Base-by-base conservation (phyloP, 2,797 vertebrate genomes). In the Prunella strophiata region DNA sequence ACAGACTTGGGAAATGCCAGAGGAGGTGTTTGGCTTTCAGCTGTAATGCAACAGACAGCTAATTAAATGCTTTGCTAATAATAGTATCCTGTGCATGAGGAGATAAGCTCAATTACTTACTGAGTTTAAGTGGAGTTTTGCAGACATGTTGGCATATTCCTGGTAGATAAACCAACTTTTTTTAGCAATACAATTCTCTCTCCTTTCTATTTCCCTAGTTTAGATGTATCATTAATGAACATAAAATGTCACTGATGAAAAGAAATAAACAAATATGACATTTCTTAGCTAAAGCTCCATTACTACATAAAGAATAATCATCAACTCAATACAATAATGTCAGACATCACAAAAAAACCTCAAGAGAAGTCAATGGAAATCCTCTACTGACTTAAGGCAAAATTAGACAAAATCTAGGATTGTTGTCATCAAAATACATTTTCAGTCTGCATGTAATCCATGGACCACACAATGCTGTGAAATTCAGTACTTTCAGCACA, bases 1-100 rank as follows among this genome's bases (percentile, higher is more conserved):
- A 89, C 38, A 94, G 52, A 48, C 61, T 90, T 80, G 55, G 67
- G 90, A 89, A 97, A 94, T 61, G 58, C 71, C 85, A 95, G 73
- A 77, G 48, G 48, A 96, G 65, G 78, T 88, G 93, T 93, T 80
- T 68, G 51, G 80, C 89, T 93, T 94, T 91, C 84, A 76, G 73
- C 72, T 85, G 59, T 52, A 66, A 55, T 5, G 16, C 83, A 95
- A 72, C 15, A 87, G 85, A 85, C 55, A 91, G 75, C 70, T 96
- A 96, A 94, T 94, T 88, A 96, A 96, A 95, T 65, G 43, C 85
- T 96, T 93, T 77, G 52, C 93, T 96, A 96, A 94, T 93, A 94
- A 94, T n/a, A 94, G 80, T 26, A 71, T 47, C 42, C 85, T 89
- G 30, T 80, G 45, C 59, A 93, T 88, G 71, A 79, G 36, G 59